phyloP scores from a whole-genome alignment of 1,140 invertebrate genomes.

The Hypsibius dujardini region DNA sequence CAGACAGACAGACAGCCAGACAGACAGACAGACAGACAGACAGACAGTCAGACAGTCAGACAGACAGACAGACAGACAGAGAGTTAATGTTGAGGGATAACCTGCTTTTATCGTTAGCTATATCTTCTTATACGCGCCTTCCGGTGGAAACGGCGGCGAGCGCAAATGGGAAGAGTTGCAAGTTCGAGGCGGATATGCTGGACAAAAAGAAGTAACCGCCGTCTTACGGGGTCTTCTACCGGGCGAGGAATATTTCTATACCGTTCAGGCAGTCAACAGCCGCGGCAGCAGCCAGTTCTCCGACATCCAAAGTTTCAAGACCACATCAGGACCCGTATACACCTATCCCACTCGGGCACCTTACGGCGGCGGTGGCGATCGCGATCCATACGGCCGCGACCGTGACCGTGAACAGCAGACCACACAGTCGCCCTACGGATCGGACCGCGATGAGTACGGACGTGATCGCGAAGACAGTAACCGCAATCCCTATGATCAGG shows the following conservation, averaged over 20 bases:
- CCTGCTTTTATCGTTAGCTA: no score
- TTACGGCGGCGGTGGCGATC: no score
- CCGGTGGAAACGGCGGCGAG: neutral
- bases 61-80: no score
- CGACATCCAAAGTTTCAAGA: no score
- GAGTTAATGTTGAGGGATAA: no score
- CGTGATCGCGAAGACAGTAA: neutral
- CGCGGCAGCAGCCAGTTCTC: no score
- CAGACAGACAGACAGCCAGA: no score
- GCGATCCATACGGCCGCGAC: no score
- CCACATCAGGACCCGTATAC: no score
- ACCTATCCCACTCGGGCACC: no score
- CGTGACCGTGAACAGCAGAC: neutral
- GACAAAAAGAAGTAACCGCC: neutral
- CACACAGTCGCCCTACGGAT: neutral
- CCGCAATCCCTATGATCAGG: constrained; percentile 2
- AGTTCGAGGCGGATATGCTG: neutral
- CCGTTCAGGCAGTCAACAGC: constrained; percentile 3
- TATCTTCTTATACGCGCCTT: neutral
- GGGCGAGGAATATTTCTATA: constrained; percentile 1
- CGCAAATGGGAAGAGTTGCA: neutral
- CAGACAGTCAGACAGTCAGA: no score
- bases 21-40: no score
- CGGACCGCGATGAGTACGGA: neutral
- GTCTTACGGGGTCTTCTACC: neutral